phyloP scores from a whole-genome alignment of 2,888 invertebrate species.

The Xiphydria camelus region DNA sequence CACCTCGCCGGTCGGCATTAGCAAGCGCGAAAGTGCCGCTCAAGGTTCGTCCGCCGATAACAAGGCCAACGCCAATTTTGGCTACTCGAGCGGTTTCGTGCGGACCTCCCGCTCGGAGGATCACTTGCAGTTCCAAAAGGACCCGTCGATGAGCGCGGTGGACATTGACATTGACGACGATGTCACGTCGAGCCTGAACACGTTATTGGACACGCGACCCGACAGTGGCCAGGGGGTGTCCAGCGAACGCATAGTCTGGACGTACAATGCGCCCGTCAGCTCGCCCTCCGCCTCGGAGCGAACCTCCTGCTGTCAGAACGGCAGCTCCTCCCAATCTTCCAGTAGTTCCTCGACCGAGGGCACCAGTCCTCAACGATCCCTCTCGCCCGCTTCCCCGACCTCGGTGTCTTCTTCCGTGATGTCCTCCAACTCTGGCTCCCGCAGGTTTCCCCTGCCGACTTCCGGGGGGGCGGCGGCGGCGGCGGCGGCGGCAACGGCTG shows the following conservation, averaged over 20 bases:
- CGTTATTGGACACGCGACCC: slow-evolving; percentile 78
- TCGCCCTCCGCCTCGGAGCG: slow-evolving; percentile 61
- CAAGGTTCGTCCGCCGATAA: slow-evolving; percentile 19
- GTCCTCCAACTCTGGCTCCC: slow-evolving; percentile 76
- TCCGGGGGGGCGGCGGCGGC: slow-evolving; percentile 24
- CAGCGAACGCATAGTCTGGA: slow-evolving; percentile 81
- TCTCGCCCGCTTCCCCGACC: slow-evolving; percentile 80
- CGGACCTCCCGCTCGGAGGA: slow-evolving; percentile 91
- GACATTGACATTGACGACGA: slow-evolving; percentile 92
- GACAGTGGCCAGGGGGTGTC: slow-evolving; percentile 63
- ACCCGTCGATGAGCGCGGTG: slow-evolving; percentile 79
- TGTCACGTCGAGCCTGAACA: slow-evolving; percentile 90
- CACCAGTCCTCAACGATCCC: slow-evolving; percentile 62
- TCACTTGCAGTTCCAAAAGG: slow-evolving; percentile 82
- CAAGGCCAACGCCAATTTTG: slow-evolving; percentile 37
- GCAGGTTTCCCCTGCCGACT: slow-evolving; percentile 61
- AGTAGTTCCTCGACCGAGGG: slow-evolving; percentile 52
- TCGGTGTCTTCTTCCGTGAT: slow-evolving; percentile 86
- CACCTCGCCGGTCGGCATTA: slow-evolving; percentile 62
- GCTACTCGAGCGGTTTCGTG: slow-evolving; percentile 66
- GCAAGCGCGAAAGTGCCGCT: slow-evolving; percentile 57
- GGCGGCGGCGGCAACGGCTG: too few species aligned
- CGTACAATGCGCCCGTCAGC: slow-evolving; percentile 85
- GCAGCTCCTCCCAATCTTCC: slow-evolving; percentile 60
- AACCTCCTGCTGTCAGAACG: slow-evolving; percentile 61